Evolutionary conservation across 2,888 invertebrate species (phyloP), one percentile per base, ranked within the genome.

Genomic region (Parnassius mnemosyne): DNA sequence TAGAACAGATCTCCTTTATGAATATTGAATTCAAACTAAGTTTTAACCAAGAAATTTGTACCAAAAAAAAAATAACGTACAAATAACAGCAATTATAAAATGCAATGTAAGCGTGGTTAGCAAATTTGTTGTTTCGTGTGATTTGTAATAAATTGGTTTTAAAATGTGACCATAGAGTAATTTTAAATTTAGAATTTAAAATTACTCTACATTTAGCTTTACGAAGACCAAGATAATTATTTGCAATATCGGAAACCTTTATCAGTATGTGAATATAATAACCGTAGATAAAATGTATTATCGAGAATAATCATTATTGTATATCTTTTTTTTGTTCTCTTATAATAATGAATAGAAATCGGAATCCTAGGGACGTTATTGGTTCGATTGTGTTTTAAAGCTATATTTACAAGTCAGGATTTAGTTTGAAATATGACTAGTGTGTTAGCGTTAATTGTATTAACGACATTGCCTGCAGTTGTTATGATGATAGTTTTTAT

Each of bases 401-500:
- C 43, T 43, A 11, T 43, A 10, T 43, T 10, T 43, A 43, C 3
- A 43, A 11, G 43, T 43, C 3, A 10, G 9, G 10, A 20, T 20
- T 20, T 44, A 53, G 9, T 13, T 20, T 42, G 9, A 46, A 61
- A 0, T 11, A 63, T 58, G 58, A 7, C 20, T 0, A 50, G 20
- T 50, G 13, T 49, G 1, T 9, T 58, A 46, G 49, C 16, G 16
- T 0, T 54, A 1, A 46, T 63, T 9, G 20, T 55, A n/a, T 44
- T 58, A 9, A 50, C 54, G 0, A n/a, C 42, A 0, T 41, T 55
- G 53, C 63, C 63, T 44, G 58, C 58, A 10, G 10, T 58, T 11
- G 5, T 59, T 16, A 53, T 55, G 46, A 46, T 63, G 55, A 1
- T 63, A 11, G 50, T 63, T 13, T 58, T 63, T n/a, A 10, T 63